phyloP scores from a whole-genome alignment of 2,797 vertebrate genomes.

The Muscicapa comitata region DNA sequence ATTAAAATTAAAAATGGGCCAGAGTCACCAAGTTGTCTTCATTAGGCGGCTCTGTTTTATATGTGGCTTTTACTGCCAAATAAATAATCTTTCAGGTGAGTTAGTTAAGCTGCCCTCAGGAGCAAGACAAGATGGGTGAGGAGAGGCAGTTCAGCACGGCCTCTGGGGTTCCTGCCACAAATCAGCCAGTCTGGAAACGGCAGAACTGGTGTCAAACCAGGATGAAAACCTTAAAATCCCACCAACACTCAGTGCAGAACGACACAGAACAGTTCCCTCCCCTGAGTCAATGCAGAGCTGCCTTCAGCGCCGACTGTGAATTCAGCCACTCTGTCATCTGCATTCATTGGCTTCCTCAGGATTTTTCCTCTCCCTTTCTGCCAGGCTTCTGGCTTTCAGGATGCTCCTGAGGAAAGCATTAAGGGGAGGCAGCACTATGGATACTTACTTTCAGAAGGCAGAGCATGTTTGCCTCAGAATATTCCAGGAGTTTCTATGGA shows the following conservation, averaged over 20 bases:
- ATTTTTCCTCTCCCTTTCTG: not conserved
- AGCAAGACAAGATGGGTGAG: not conserved
- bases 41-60: constrained; percentile 52
- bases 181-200: not conserved
- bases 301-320: accelerated
- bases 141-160: not conserved
- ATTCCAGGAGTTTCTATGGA: not conserved
- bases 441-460: not conserved
- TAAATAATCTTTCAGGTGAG: constrained; percentile 62
- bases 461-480: not conserved
- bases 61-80: constrained; percentile 49
- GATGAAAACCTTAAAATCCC: not conserved
- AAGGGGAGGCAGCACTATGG: not conserved
- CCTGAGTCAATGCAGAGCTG: not conserved
- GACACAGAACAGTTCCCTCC: not conserved
- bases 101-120: constrained; percentile 28
- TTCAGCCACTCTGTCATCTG: not conserved
- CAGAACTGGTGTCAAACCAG: not conserved
- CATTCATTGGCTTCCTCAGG: not conserved
- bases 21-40: constrained; percentile 32
- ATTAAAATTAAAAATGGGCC: constrained; percentile 64
- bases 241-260: accelerated
- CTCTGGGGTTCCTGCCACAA: not conserved
- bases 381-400: not conserved
- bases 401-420: not conserved